A percentile compares a stretch with the other conserved stretches of the same genome.
These are phyloP conservation scores for Leucoma salicis DNA, from an alignment of 2,888 invertebrate genomes.

Conservation along the genomic window DNA sequence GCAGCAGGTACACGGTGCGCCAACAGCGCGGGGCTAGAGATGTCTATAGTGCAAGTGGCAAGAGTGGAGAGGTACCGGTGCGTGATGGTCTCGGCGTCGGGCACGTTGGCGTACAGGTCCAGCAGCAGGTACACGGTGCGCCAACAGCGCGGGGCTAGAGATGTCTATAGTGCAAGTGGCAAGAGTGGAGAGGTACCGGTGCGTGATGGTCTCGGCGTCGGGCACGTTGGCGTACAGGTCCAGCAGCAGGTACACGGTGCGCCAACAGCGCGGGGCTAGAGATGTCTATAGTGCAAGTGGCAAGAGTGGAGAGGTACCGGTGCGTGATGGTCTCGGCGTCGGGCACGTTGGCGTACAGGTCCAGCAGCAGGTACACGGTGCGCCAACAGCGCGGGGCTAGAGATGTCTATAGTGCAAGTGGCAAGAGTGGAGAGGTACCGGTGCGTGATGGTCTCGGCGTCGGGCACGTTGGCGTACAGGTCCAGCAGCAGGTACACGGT, in stretches of 20 bases:
- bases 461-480: conserved; percentile 96
- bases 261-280: conserved; percentile 95
- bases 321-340: conserved; percentile 96
- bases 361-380: conserved; percentile 94
- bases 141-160: conserved; percentile 95
- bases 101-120: conserved; percentile 96
- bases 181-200: conserved; percentile 68
- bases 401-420: too few species aligned
- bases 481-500: conserved; percentile 96
- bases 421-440: conserved; percentile 54
- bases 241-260: conserved; percentile 94
- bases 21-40: conserved; percentile 94
- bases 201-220: conserved; percentile 95
- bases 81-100: conserved; percentile 95
- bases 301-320: conserved; percentile 56
- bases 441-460: conserved; percentile 95
- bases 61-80: conserved; percentile 76
- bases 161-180: too few species aligned
- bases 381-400: conserved; percentile 95
- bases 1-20: conserved; percentile 95
- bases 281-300: too few species aligned
- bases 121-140: conserved; percentile 95
- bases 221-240: conserved; percentile 97
- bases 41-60: too few species aligned
- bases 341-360: conserved; percentile 96